A percentile compares a stretch with the other conserved stretches of the same genome.
Evolutionary conservation across 2,113 vertebrate species (phyloP).

Genomic region (Clarias macrocephalus): DNA sequence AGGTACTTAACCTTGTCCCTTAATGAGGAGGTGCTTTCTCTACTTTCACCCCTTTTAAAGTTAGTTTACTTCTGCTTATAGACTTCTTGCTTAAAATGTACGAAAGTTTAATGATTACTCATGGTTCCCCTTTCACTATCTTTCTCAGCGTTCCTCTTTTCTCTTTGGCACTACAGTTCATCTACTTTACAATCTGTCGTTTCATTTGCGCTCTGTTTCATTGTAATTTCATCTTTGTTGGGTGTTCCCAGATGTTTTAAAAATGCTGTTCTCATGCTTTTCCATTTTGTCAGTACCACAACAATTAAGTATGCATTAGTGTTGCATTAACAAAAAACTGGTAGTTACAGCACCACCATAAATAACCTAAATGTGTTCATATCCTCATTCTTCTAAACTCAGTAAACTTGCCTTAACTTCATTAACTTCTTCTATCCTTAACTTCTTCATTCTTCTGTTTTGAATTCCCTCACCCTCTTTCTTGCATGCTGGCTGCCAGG

Average conservation of each 20-base stretch:
- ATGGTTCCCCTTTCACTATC: conserved; percentile 19
- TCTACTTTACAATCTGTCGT: not conserved
- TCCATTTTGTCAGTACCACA: not conserved
- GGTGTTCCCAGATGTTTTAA: not conserved
- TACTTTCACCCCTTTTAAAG: not conserved
- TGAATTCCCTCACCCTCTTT: conserved; percentile 27
- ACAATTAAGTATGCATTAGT: not conserved
- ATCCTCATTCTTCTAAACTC: conserved; percentile 7
- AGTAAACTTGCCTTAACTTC: not conserved
- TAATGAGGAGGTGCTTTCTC: not conserved
- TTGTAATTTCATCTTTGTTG: not conserved
- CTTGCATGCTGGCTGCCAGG: conserved; percentile 71
- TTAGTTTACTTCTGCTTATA: not conserved
- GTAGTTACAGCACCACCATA: not conserved
- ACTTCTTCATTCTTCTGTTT: conserved; percentile 35
- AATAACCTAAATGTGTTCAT: not conserved
- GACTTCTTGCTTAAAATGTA: not conserved
- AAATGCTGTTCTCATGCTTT: not conserved
- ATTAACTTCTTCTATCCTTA: not conserved
- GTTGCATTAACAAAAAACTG: not conserved
- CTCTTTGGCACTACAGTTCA: not conserved
- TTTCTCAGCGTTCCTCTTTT: conserved; percentile 29
- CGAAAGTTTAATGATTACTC: not conserved
- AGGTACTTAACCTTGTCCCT: not conserved
- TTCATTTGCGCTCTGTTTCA: not conserved